A percentile compares a stretch with the other conserved stretches of the same genome.
Evolutionary conservation across 30 jellyfish, hydroid and myxozoan genomes (phyloP).

Genomic region (Pelagia noctiluca): DNA sequence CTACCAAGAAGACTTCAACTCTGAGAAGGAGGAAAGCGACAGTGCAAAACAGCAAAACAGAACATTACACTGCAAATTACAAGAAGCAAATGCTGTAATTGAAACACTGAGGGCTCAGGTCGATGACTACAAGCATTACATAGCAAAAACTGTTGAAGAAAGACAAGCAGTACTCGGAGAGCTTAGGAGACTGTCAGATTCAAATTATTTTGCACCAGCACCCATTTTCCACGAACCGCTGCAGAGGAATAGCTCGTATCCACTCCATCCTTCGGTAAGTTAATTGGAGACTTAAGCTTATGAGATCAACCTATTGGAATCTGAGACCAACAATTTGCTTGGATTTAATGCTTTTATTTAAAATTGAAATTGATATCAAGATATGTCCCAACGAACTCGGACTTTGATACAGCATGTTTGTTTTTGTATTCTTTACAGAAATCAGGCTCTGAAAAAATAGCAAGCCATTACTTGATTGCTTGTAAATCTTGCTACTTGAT

Average conservation of each 20-base stretch:
- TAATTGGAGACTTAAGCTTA: too few species aligned
- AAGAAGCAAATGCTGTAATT: slow-evolving; percentile 29
- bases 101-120: slow-evolving; percentile 21
- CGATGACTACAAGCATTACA: neutral
- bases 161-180: neutral
- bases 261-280: slow-evolving; percentile 12
- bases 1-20: slow-evolving; percentile 51
- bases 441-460: too few species aligned
- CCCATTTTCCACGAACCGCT: neutral
- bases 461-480: too few species aligned
- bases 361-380: too few species aligned
- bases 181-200: neutral
- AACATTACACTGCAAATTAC: neutral
- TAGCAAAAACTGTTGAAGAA: neutral
- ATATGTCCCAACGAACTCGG: too few species aligned
- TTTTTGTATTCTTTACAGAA: too few species aligned
- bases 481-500: too few species aligned
- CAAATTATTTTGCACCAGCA: neutral
- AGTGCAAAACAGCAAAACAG: neutral
- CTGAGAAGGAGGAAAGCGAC: slow-evolving; percentile 45
- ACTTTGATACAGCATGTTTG: too few species aligned
- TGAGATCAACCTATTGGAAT: too few species aligned
- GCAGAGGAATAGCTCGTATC: neutral
- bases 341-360: too few species aligned
- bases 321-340: too few species aligned